These are phyloP conservation scores for Metallyticus violacea DNA, from an alignment of 2,888 invertebrate species.

Conservation along the genomic window DNA sequence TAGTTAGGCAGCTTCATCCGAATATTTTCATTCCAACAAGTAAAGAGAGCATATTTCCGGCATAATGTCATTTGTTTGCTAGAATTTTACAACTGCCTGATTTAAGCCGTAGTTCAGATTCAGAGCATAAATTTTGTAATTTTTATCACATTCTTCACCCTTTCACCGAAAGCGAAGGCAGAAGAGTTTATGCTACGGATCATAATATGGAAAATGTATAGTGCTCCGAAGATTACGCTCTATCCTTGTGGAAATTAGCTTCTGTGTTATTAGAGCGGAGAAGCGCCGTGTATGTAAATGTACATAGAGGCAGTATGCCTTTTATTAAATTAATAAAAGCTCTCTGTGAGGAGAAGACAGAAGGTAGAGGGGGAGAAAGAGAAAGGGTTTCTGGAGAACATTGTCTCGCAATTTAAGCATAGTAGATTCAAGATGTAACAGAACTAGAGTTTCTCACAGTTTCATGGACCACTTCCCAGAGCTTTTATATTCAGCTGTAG, in stretches of 20 bases:
- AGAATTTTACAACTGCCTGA: too few relatives aligned
- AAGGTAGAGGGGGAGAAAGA: neutral
- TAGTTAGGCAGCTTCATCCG: too few relatives aligned
- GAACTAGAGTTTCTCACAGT: neutral
- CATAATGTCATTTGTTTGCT: too few relatives aligned
- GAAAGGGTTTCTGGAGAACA: neutral
- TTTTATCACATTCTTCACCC: neutral
- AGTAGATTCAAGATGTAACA: conserved; percentile 4
- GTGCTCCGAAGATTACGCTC: neutral
- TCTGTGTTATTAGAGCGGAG: neutral
- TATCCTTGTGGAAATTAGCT: conserved; percentile 9
- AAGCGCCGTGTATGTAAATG: neutral
- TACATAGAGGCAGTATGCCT: neutral
- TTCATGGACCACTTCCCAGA: neutral
- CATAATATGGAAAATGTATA: neutral
- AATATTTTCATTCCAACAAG: too few relatives aligned
- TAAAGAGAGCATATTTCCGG: too few relatives aligned
- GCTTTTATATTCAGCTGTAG: neutral
- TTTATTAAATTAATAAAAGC: conserved; percentile 13
- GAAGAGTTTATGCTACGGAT: neutral
- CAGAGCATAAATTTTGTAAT: too few relatives aligned
- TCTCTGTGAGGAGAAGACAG: neutral
- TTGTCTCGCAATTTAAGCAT: neutral
- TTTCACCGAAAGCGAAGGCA: neutral
- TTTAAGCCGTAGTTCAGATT: too few relatives aligned